Base-by-base conservation (phyloP, 2,113 vertebrate species). In the Mirza zaza region DNA sequence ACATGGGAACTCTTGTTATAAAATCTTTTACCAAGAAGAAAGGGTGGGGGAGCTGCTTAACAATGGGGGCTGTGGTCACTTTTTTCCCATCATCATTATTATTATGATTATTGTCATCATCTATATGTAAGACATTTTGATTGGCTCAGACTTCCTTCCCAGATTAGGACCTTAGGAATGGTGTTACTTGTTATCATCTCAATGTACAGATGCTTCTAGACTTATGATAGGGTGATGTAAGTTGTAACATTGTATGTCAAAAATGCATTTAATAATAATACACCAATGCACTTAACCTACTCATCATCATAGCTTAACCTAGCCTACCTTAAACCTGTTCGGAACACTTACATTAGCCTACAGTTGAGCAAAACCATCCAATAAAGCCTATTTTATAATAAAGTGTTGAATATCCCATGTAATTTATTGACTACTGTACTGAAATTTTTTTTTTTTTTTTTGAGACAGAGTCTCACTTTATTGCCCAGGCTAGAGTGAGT, bases 21-120 rank as follows among this genome's bases (percentile, higher is more conserved):
- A 90, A 88, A 67, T 39, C 52, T 85, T 11, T 68, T 90, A 63
- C n/a, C n/a, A 67, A 92, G 73, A 82, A 84, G 50, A 95, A 82
- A 59, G 34, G 11, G 9, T n/a, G 32, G 14, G 6, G 18, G 75
- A 50, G 21, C 39, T 67, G 68, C 76, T 67, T 65, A 76, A 39
- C 81, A 87, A 21, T 52, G 68, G 80, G 73, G 1, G 11, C 68
- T 50, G 2, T 27, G 63, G n/a, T 65, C 17, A 59, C 34, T 45
- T 65, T 68, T 61, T 81, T 48, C 36, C 45, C 34, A 21, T 57
- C 48, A 13, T 80, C 42, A 48, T 61, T 36, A 12, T 79, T 70
- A 36, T 6, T 27, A 3, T 65, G 61, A 27, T 29, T 32, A 32
- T 29, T 50, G 29, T 71, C 57, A 39, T 70, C 32, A 13, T 36